A percentile compares a stretch with the other conserved stretches of the same genome.
Evolutionary conservation across 2,113 vertebrate genomes (phyloP).

Genomic region (Scartelaos histophorus): DNA sequence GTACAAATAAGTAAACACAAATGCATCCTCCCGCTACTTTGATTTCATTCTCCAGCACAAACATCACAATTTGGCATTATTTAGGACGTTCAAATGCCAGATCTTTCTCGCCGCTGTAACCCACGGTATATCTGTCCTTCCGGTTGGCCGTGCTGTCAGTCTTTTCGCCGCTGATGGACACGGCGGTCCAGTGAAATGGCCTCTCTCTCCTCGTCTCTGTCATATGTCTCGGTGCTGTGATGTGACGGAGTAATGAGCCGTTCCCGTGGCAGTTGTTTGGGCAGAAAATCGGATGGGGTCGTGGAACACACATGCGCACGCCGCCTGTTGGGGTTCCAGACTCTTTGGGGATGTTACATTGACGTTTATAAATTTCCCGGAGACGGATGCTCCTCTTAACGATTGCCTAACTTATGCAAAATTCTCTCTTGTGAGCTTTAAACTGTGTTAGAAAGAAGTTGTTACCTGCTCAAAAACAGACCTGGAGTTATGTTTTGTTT

Average conservation of each 20-base stretch:
- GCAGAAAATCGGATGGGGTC: constrained; percentile 55
- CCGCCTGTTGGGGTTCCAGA: constrained; percentile 13
- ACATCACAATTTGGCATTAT: too few relatives aligned
- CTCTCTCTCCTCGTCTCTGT: constrained; percentile 6
- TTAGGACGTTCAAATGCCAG: neutral
- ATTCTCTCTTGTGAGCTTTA: too few relatives aligned
- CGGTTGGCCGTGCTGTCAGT: constrained; percentile 12
- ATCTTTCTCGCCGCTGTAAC: neutral
- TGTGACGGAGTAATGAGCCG: constrained; percentile 55
- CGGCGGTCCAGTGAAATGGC: constrained; percentile 11
- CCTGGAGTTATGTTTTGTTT: too few relatives aligned
- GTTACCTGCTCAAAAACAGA: too few relatives aligned
- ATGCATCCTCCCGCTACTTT: too few relatives aligned
- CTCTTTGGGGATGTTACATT: too few relatives aligned
- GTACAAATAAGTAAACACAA: too few relatives aligned
- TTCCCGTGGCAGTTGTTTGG: constrained; percentile 45
- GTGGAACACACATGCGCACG: constrained; percentile 22
- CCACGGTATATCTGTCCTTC: neutral
- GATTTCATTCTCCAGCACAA: too few relatives aligned
- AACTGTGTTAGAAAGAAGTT: too few relatives aligned
- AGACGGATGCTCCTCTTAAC: too few relatives aligned
- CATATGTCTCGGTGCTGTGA: constrained; percentile 41
- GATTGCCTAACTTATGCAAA: too few relatives aligned
- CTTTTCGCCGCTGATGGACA: constrained; percentile 1
- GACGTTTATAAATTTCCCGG: too few relatives aligned